phyloP scores from a whole-genome alignment of 2,113 vertebrate genomes.

The Tichodroma muraria region DNA sequence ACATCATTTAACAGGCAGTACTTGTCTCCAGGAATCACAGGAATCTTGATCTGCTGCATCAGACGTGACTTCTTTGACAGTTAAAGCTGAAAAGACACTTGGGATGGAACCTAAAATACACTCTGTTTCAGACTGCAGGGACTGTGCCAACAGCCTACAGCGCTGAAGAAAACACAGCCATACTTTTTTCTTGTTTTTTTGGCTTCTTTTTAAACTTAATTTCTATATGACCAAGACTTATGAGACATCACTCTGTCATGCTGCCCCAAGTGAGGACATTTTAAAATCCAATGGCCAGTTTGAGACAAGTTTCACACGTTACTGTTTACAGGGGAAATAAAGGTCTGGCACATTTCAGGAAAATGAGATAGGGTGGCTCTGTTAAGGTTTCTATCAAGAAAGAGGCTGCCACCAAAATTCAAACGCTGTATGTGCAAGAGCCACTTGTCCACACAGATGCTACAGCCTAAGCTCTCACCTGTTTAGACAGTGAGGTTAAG shows the following conservation, averaged over 20 bases:
- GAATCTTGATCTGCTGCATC: conserved; percentile 22
- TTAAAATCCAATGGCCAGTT: neutral
- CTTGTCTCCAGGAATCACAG: conserved; percentile 14
- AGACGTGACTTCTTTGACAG: neutral
- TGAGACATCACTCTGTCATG: neutral
- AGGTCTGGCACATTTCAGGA: neutral
- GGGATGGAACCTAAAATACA: neutral
- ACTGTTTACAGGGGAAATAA: neutral
- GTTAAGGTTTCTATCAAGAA: neutral
- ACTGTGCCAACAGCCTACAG: neutral
- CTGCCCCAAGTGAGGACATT: neutral
- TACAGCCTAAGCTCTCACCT: neutral
- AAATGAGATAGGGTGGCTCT: neutral
- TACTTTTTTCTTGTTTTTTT: neutral
- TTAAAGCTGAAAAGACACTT: neutral
- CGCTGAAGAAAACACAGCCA: neutral
- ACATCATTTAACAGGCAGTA: neutral
- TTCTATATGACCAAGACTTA: neutral
- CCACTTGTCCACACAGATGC: neutral
- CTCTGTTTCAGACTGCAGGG: neutral
- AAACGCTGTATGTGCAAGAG: fast-evolving
- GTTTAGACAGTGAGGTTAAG: neutral
- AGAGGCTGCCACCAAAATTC: neutral
- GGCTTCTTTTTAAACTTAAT: neutral
- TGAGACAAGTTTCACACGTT: neutral